A percentile compares a stretch with the other conserved stretches of the same genome.
Evolutionary conservation across 2,888 invertebrate species (phyloP).

Genomic region (Chouioia cunea): DNA sequence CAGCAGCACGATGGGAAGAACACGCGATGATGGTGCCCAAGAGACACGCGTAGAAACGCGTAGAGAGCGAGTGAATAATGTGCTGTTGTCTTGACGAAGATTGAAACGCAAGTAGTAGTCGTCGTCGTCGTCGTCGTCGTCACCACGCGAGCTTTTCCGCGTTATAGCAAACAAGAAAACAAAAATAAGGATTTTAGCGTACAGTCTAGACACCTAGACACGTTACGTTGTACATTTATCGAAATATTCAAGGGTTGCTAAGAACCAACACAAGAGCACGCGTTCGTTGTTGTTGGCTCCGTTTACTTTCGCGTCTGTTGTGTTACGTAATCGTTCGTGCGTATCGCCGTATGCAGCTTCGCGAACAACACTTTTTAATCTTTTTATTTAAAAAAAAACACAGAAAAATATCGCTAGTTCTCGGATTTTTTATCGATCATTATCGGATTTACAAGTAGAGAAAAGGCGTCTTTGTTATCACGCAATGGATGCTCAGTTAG

Average conservation of each 20-base stretch:
- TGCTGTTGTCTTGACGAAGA: constrained; percentile 30
- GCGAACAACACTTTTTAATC: too few species aligned
- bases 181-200: constrained; percentile 37
- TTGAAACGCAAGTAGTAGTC: constrained; percentile 35
- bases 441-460: constrained; percentile 46
- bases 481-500: background rate
- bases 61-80: background rate
- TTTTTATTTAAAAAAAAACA: too few species aligned
- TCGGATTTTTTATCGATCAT: background rate
- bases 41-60: too few species aligned
- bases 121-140: background rate
- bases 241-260: constrained; percentile 9
- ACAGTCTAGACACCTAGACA: constrained; percentile 29
- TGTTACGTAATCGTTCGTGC: constrained; percentile 25
- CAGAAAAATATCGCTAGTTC: too few species aligned
- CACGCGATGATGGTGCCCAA: too few species aligned
- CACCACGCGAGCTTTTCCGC: constrained; percentile 23
- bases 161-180: constrained; percentile 22
- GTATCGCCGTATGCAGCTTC: background rate
- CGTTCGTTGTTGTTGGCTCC: constrained; percentile 13
- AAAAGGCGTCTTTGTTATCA: constrained; percentile 7
- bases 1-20: too few species aligned
- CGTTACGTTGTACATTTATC: constrained; percentile 9
- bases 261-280: constrained; percentile 3
- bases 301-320: constrained; percentile 13